A percentile compares a stretch with the other conserved stretches of the same genome.
phyloP scores from a whole-genome alignment of 2,797 vertebrate genomes.

The Channa striata region DNA sequence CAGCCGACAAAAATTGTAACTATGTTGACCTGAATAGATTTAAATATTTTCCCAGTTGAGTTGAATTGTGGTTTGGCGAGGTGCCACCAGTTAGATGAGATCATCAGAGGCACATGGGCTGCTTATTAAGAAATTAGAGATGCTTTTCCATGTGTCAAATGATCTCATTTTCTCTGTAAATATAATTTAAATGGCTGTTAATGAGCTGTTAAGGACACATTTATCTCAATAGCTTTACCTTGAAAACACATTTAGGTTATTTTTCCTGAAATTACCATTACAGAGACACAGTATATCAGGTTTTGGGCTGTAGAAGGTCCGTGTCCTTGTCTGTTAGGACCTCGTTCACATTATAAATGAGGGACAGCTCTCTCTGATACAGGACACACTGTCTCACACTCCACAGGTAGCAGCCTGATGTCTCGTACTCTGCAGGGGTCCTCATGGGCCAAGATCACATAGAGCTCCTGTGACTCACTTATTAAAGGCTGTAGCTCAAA shows the following conservation, averaged over 20 bases:
- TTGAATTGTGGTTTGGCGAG: neutral
- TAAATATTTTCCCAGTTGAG: neutral
- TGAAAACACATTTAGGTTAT: slow-evolving; percentile 4
- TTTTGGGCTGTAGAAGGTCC: slow-evolving; percentile 37
- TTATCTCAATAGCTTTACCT: neutral
- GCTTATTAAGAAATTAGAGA: slow-evolving; percentile 1
- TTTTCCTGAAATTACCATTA: neutral
- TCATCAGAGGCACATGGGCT: neutral
- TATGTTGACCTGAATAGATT: neutral
- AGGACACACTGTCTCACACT: slow-evolving; percentile 33
- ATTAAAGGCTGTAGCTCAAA: slow-evolving; percentile 70
- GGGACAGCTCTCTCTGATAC: slow-evolving; percentile 39
- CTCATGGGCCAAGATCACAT: slow-evolving; percentile 62
- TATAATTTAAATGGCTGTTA: neutral
- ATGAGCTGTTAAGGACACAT: neutral
- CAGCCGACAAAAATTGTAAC: neutral
- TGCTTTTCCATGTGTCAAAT: neutral
- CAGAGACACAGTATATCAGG: slow-evolving; percentile 6
- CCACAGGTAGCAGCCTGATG: slow-evolving; percentile 71
- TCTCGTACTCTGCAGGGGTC: slow-evolving; percentile 53
- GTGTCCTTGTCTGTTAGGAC: slow-evolving; percentile 33
- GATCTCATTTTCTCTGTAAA: neutral
- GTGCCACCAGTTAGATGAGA: slow-evolving; percentile 1
- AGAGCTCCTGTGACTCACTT: slow-evolving; percentile 55
- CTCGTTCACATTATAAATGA: slow-evolving; percentile 59